Base-by-base conservation (phyloP, 2,113 vertebrate genomes). In the Colaptes auratus region DNA sequence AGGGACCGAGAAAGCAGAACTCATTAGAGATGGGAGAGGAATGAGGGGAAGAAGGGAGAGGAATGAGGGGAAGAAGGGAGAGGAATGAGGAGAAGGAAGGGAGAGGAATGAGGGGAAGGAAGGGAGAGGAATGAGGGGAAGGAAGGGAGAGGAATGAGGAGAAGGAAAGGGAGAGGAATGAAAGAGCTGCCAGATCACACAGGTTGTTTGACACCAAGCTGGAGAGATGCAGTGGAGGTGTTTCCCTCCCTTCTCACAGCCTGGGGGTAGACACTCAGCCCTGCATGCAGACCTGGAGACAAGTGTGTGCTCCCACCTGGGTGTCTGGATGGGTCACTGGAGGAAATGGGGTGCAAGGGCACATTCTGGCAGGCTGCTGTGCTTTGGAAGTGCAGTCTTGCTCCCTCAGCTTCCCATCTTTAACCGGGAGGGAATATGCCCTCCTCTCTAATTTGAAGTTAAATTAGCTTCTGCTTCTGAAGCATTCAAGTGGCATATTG, bases 381-480 rank as follows among this genome's bases (percentile, higher is more conserved):
- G 66, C 28, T 75, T 42, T 46, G 1, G 33, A 36, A 83, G 21
- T 27, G 33, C 50, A 88, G 58, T 58, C 61, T 88, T 5, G 2
- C 58, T 88, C 92, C 88, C 81, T 73, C 88, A 75, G 42, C 25
- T 96, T 95, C 73, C 61, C 53, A 46, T 84, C 70, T 78, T 61
- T 46, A 48, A 92, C 83, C 84, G 20, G 25, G 35, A 92, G 35
- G 39, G 44, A 91, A 81, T 75, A 75, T 86, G 75, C 88, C 88
- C 58, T 86, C 58, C 42, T 90, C 80, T 93, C 27, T 81, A 93
- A 92, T 92, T 90, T 94, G 86, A 88, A 95, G 88, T 94, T 81
- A 90, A 90, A 95, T 96, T 94, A 96, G 84, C 58, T 95, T 93
- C 70, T 88, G 53, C 86, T 90, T 88, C 76, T 81, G 93, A 93